phyloP scores from a whole-genome alignment of 2,888 invertebrate genomes.

The Drosophila greeni region DNA sequence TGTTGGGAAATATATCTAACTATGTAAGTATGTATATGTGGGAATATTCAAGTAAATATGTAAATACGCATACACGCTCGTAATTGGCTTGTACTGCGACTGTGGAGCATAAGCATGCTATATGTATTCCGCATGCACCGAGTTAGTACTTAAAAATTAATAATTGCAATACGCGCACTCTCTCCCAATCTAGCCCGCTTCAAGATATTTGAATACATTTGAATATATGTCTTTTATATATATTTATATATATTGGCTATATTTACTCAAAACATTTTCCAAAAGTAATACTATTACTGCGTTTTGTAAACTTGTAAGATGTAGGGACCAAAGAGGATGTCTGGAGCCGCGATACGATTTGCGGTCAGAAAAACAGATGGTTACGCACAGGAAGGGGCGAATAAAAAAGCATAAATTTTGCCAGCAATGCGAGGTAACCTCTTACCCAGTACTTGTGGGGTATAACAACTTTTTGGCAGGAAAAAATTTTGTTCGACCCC shows the following conservation, averaged over 20 bases:
- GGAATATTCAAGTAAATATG: neutral
- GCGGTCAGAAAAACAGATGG: constrained; percentile 59
- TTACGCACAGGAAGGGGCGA: constrained; percentile 8
- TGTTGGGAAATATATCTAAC: neutral
- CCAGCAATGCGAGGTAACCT: neutral
- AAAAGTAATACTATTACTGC: neutral
- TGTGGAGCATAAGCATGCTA: neutral
- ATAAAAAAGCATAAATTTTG: constrained; percentile 38
- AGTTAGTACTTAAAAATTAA: constrained; percentile 36
- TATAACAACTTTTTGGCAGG: neutral
- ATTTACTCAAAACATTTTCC: neutral
- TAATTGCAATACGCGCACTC: constrained; percentile 12
- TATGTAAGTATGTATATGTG: neutral
- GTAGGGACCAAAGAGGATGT: neutral
- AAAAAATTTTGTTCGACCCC: neutral
- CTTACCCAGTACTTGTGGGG: neutral
- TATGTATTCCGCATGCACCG: neutral
- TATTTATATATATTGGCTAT: too few relatives aligned
- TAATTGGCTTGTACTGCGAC: neutral
- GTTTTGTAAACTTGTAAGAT: neutral
- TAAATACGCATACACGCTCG: neutral
- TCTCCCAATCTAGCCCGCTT: neutral
- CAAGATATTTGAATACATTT: neutral
- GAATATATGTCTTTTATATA: neutral
- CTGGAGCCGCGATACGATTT: constrained; percentile 32